Evolutionary conservation across 1,140 invertebrate genomes (phyloP).

Genomic region (Brachionus asplanchnoidis): DNA sequence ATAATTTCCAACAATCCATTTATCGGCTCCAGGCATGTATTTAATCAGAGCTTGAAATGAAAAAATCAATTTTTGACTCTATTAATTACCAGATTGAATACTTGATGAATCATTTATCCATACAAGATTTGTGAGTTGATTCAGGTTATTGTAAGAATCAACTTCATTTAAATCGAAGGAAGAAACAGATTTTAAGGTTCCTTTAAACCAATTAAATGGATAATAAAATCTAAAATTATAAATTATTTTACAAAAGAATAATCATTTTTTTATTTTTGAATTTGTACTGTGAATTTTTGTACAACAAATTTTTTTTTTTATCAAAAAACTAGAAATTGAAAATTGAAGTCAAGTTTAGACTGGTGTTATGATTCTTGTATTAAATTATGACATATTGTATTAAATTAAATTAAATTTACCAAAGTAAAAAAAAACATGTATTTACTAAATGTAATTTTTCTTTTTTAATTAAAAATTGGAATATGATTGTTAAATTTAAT

Average conservation of each 20-base stretch:
- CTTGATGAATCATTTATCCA: constrained; percentile 26
- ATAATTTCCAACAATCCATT: constrained; percentile 40
- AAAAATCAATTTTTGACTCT: neutral
- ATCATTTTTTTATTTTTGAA: neutral
- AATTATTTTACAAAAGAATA: neutral
- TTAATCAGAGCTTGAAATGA: neutral
- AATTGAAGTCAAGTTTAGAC: too few species aligned
- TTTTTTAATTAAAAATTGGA: too few species aligned
- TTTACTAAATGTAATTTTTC: too few species aligned
- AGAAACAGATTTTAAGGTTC: neutral
- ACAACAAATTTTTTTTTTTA: too few species aligned
- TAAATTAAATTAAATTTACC: too few species aligned
- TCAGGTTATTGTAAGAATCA: neutral
- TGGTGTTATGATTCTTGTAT: too few species aligned
- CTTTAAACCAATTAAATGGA: constrained; percentile 26
- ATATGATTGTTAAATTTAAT: too few species aligned
- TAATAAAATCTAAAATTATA: neutral
- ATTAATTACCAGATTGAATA: neutral
- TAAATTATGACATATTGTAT: too few species aligned
- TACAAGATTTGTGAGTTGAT: neutral
- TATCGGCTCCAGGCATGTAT: constrained; percentile 19
- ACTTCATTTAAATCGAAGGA: neutral
- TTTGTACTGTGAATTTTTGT: too few species aligned
- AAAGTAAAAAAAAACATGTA: too few species aligned
- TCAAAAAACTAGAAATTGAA: too few species aligned